Conservation (phyloP, 2,797 vertebrate genomes). For the Tarsius wallacei region DNA sequence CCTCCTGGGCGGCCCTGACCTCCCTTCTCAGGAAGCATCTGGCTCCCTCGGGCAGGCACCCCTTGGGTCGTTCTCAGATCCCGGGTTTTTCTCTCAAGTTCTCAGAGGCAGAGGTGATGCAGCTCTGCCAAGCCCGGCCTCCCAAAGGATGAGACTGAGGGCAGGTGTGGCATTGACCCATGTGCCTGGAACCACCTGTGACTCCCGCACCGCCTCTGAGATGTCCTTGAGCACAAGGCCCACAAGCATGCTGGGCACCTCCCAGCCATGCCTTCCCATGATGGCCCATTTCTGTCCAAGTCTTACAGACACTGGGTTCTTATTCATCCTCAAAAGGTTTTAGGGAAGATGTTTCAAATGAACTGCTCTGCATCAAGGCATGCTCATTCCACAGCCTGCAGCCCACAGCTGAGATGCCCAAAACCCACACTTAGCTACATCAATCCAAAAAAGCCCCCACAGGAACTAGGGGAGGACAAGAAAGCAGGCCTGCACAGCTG, state of each 20-base stretch:
- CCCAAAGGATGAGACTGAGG: no score
- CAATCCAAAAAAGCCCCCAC: background rate
- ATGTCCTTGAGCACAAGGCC: background rate
- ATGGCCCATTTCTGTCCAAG: background rate
- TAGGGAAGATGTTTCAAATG: background rate
- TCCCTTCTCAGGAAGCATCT: background rate
- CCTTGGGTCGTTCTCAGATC: no score
- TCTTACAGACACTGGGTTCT: background rate
- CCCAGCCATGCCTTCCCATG: background rate
- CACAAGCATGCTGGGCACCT: no score
- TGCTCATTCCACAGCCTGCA: rapidly evolving
- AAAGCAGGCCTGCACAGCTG: no score
- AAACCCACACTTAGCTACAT: rapidly evolving
- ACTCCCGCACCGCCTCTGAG: no score
- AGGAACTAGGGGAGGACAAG: no score
- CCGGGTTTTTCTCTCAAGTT: no score
- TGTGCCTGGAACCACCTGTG: no score
- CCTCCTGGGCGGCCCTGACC: no score
- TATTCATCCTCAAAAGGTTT: background rate
- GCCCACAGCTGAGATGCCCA: background rate
- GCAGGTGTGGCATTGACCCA: no score
- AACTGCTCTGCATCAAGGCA: background rate
- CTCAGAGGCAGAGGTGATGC: no score
- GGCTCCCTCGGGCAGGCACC: background rate
- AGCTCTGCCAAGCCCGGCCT: no score